Conservation (phyloP, 35 echinoderm and acorn worm species). For the Holothuria glaberrima region DNA sequence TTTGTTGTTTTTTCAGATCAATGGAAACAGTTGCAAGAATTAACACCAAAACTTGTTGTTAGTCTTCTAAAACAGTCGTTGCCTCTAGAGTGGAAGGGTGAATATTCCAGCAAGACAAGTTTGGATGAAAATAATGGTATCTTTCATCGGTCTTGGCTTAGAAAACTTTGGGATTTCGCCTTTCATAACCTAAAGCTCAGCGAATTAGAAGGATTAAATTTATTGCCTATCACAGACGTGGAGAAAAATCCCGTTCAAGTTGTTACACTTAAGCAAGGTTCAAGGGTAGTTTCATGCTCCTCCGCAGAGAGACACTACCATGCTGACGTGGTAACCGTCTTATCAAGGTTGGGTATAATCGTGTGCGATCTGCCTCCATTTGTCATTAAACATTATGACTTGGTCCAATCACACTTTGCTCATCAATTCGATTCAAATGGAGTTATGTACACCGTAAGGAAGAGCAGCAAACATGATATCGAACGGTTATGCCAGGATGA, state of each 20-base stretch:
- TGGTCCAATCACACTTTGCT: not conserved
- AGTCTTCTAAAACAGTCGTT: constrained; percentile 5
- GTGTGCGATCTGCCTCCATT: not conserved
- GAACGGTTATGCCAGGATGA: not conserved
- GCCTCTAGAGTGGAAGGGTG: constrained; percentile 1
- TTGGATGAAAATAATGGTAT: not conserved
- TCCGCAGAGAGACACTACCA: not conserved
- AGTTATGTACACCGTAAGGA: not conserved
- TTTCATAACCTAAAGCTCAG: not conserved
- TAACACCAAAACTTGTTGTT: not conserved
- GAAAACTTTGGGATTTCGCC: not conserved
- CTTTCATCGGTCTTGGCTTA: not conserved
- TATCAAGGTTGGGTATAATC: not conserved
- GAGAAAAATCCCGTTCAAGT: not conserved
- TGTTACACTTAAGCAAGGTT: not conserved
- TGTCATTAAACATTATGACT: not conserved
- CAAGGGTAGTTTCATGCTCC: not conserved
- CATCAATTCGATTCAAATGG: constrained; percentile 21
- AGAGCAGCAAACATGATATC: not conserved
- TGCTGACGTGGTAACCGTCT: not conserved
- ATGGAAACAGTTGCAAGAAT: not conserved
- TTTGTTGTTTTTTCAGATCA: not conserved
- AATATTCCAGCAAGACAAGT: not conserved
- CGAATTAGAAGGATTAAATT: not conserved
- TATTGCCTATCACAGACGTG: constrained; percentile 12